Percentiles rank a stretch among this genome's conserved stretches.
Conservation (phyloP, 2,888 invertebrate species). For the Pterostichus niger region DNA sequence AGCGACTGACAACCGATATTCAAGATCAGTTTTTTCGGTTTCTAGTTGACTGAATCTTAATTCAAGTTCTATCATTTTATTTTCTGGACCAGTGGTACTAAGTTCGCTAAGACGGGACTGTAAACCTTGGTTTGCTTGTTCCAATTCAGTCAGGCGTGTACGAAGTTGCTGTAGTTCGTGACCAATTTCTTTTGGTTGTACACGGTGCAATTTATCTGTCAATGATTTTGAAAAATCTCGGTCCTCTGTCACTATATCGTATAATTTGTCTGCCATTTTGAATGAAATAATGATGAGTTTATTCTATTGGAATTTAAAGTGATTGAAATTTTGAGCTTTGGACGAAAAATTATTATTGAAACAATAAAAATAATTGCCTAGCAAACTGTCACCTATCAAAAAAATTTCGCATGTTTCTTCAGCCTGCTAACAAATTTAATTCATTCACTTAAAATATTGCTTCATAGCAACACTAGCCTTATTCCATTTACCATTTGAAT, state of each 20-base stretch:
- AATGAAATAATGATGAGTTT: not conserved
- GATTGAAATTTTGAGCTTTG: slow-evolving; percentile 9
- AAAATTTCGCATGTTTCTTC: slow-evolving; percentile 3
- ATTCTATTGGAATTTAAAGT: not conserved
- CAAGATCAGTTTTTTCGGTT: slow-evolving; percentile 39
- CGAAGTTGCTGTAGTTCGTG: slow-evolving; percentile 15
- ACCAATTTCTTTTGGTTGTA: slow-evolving; percentile 1
- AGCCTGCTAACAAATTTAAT: not conserved
- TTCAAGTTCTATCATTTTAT: slow-evolving; percentile 36
- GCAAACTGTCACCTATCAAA: slow-evolving; percentile 16
- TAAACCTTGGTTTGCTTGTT: slow-evolving; percentile 31
- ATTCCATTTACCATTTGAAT: no score
- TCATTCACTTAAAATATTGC: no score
- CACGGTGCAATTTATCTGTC: slow-evolving; percentile 6
- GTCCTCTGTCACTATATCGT: slow-evolving; percentile 17
- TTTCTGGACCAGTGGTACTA: slow-evolving; percentile 21
- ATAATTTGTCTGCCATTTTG: slow-evolving; percentile 20
- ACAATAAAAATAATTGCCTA: slow-evolving; percentile 38
- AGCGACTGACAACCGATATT: slow-evolving; percentile 30
- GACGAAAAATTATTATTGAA: not conserved
- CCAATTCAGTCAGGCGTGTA: slow-evolving; percentile 13
- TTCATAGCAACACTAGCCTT: no score
- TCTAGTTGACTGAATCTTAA: slow-evolving; percentile 45
- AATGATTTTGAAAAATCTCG: slow-evolving; percentile 8
- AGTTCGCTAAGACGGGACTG: slow-evolving; percentile 10